Base-by-base conservation (phyloP, 2,797 vertebrate genomes). In the Parotocinclus haroldoi region DNA sequence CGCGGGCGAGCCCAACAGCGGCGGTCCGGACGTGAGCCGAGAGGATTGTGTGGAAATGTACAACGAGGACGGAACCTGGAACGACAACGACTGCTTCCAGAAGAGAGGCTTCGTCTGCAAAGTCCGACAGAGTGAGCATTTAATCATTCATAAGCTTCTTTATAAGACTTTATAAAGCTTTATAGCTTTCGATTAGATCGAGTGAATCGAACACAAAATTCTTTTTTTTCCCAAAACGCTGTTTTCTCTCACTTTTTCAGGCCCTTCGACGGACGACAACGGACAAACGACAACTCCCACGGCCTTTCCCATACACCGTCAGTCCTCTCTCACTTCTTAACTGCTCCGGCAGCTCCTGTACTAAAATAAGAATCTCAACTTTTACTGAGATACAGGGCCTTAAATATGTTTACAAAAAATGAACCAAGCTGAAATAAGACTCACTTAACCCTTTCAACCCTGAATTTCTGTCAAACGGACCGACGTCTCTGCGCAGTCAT, bases 11-110 rank as follows among this genome's bases (percentile, higher is more conserved):
- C 91, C 91, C 44, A 91, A 89, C 0, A 38, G 18, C 0, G 81
- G 79, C 0, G 66, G 83, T 36, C 89, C 90, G 3, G 83, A 86
- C 0, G 56, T 79, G n/a, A 76, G 27, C 0, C 76, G 76, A 16
- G 89, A 92, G 83, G 86, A 83, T 79, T 91, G 91, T 0, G 90
- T 91, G 67, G 90, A 92, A 81, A 89, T 92, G 90, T 89, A 89
- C 68, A 14, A 37, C 0, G 89, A 91, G 0, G 91, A 89, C 27
- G 76, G 4, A 59, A 42, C 40, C 40, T 92, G 91, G 91, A 91
- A 91, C 0, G 89, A 91, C 84, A 88, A 91, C 84, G 83, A 85
- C 84, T 91, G 90, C 54, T 3, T 87, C 53, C 74, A 87, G 72
- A 89, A 88, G 78, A 87, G 85, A 85, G 85, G 89, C 6, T 92